Evolutionary conservation across 64 coral and sea anemone genomes (phyloP), one percentile per base, ranked within the genome.

Genomic region (Pocillopora verrucosa): DNA sequence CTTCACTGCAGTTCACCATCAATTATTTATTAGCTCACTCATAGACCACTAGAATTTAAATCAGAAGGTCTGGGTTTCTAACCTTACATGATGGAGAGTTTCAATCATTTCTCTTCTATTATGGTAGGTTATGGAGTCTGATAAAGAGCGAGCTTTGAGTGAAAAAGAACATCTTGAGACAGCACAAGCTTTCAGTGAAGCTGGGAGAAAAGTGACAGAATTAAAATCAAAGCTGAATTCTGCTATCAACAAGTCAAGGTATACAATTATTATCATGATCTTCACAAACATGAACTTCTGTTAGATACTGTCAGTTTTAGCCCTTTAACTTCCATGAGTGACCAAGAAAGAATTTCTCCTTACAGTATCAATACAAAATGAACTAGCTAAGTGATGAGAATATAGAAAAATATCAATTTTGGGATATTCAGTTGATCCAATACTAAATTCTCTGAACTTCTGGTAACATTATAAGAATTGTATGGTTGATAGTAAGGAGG

Each of bases 211-310:
- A 56, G 80, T 96, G 86, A 45, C 77, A 13, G 88, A 96, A 17
- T 62, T 93, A 17, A 96, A 90, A 62, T 75, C 84, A 17, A 96
- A 96, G 56, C 78, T 96, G 13, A 96, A 96, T 24, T 93, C 94
- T 62, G 91, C 94, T 13, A 96, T 96, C 60, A 93, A 19, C 34
- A 96, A 96, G 79, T 96, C 91, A 72, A 96, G 92, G 94, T 96
- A 90, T 13, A 58, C 5, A 24, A 2, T 24, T 10, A n/a, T 69
- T n/a, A n/a, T 22, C n/a, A 14, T 69, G 20, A 3, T 63, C 16
- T 63, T 13, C 24, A 24, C 17, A 69, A 69, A 69, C 20, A 69
- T 10, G 65, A 24, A 69, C 10, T 69, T 22, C 9, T 10, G 24
- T 22, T 69, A 22, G 10, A 4, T 22, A 24, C 24, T 10, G 19